These are phyloP conservation scores for Mylabris sibirica DNA, from an alignment of 2,888 invertebrate species.

Conservation along the genomic window DNA sequence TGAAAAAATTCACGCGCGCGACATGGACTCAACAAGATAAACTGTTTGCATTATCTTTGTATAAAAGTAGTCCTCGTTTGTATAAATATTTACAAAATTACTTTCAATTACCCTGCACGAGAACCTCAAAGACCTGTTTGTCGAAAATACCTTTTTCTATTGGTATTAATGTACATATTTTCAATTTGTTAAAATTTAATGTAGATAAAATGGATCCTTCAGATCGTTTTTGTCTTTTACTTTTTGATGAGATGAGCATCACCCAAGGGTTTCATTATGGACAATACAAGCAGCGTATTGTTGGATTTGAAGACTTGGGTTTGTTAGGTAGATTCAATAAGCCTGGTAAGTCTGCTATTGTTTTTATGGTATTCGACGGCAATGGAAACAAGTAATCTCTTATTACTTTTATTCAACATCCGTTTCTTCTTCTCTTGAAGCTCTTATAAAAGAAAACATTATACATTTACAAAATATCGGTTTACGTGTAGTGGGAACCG, in stretches of 20 bases:
- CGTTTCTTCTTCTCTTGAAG: background rate
- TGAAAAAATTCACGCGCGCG: background rate
- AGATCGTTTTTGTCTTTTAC: too few species aligned
- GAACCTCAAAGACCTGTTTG: background rate
- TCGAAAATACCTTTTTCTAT: background rate
- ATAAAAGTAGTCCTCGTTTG: conserved; percentile 31
- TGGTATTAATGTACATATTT: background rate
- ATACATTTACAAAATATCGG: background rate
- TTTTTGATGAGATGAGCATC: too few species aligned
- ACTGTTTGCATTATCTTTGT: conserved; percentile 27
- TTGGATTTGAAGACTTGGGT: too few species aligned
- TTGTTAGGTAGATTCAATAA: too few species aligned
- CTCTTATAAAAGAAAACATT: background rate
- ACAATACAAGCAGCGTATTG: too few species aligned
- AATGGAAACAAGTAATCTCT: too few species aligned
- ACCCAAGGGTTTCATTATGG: too few species aligned
- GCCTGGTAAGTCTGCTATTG: too few species aligned
- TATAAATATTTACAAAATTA: background rate
- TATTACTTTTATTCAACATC: background rate
- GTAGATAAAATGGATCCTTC: background rate
- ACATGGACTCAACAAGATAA: conserved; percentile 21
- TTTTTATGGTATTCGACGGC: too few species aligned
- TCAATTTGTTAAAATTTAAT: background rate
- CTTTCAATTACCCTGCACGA: background rate
- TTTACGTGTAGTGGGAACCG: background rate